Evolutionary conservation across 1,140 invertebrate species (phyloP).

Genomic region (Drosophila ohnishii): DNA sequence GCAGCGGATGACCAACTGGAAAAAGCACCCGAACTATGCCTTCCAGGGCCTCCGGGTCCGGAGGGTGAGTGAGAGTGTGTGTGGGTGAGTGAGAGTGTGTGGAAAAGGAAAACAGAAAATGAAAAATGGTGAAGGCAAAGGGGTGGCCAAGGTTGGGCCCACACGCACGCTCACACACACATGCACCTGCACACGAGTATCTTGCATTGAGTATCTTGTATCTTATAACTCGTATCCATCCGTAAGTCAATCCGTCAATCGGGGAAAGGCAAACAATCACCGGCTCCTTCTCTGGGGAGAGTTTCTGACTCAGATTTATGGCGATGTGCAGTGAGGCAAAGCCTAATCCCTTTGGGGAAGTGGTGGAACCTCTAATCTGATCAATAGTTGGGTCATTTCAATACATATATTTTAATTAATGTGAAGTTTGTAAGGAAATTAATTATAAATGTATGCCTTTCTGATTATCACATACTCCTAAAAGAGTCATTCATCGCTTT

Average conservation of each 20-base stretch:
- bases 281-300: conserved; percentile 23
- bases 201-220: conserved; percentile 42
- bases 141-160: conserved; percentile 51
- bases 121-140: conserved; percentile 23
- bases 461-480: not conserved
- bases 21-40: too few relatives aligned
- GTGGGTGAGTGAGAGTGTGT: conserved; percentile 31
- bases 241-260: conserved; percentile 72
- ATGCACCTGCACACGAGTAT: conserved; percentile 21
- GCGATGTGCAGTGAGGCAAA: conserved; percentile 19
- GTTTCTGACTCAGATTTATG: conserved; percentile 38
- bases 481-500: not conserved
- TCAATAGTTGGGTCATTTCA: not conserved
- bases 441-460: not conserved
- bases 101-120: conserved; percentile 7
- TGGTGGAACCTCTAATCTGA: not conserved
- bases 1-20: too few relatives aligned
- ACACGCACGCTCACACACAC: conserved; percentile 18
- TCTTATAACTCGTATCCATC: conserved; percentile 31
- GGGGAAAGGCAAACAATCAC: conserved; percentile 45
- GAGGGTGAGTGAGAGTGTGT: too few relatives aligned
- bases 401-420: not conserved
- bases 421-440: not conserved
- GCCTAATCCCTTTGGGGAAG: conserved; percentile 13
- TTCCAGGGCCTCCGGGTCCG: too few relatives aligned